These are phyloP conservation scores for Bubo scandiacus DNA, from an alignment of 2,113 vertebrate genomes.

Conservation along the genomic window DNA sequence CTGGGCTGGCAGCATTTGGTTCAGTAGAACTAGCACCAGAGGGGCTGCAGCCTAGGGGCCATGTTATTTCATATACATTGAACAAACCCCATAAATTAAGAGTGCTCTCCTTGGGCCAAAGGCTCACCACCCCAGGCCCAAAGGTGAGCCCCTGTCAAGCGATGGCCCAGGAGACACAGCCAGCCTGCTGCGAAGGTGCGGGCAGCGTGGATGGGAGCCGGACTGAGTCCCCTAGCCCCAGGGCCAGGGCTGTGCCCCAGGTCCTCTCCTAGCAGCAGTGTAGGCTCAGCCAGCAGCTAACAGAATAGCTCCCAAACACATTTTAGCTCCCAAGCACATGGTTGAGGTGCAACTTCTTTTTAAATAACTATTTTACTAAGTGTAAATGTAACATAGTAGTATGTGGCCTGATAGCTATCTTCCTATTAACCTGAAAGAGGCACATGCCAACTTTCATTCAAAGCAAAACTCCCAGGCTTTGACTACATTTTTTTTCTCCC, in stretches of 20 bases:
- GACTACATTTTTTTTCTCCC: background rate
- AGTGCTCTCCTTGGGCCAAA: background rate
- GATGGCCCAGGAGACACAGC: background rate
- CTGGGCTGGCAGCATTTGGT: background rate
- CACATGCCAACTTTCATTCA: background rate
- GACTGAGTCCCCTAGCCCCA: accelerated
- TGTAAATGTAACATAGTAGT: background rate
- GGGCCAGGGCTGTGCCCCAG: background rate
- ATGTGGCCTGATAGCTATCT: background rate
- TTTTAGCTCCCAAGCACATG: background rate
- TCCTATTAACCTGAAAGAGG: background rate
- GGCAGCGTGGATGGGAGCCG: accelerated
- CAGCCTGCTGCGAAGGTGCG: accelerated
- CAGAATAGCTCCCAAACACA: background rate
- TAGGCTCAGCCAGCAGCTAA: background rate
- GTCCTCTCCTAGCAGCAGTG: background rate
- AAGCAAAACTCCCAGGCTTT: background rate
- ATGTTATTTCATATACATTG: accelerated
- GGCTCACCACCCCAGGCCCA: background rate
- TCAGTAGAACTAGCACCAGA: background rate
- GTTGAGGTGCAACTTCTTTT: background rate
- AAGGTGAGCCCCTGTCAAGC: background rate
- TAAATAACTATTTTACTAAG: background rate
- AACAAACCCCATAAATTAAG: background rate
- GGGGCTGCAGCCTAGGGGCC: background rate